Evolutionary conservation across 1,140 invertebrate genomes (phyloP).

Genomic region (Drosophila varians): DNA sequence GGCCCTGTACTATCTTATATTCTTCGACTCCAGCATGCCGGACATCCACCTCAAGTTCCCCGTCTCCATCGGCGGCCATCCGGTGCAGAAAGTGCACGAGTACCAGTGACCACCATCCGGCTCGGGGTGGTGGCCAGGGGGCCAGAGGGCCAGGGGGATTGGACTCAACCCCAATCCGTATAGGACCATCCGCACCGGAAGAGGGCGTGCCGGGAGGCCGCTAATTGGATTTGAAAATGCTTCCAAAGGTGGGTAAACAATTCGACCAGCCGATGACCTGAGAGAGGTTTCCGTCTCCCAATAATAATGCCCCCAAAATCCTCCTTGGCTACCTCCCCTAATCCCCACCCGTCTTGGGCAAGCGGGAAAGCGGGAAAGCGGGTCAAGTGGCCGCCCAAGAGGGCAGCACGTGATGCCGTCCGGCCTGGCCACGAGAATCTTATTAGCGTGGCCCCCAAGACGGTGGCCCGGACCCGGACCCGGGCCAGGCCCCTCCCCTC

Average conservation of each 20-base stretch:
- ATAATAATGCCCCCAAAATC: too few species aligned
- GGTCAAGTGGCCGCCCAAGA: slow-evolving; percentile 61
- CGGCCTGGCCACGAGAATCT: slow-evolving; percentile 43
- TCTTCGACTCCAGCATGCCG: slow-evolving; percentile 79
- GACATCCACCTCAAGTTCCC: slow-evolving; percentile 79
- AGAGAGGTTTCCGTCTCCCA: neutral
- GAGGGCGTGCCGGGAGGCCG: neutral
- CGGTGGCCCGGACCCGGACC: slow-evolving; percentile 18
- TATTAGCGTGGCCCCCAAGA: slow-evolving; percentile 69
- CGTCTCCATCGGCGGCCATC: slow-evolving; percentile 73
- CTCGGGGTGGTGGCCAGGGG: too few species aligned
- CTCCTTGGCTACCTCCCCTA: neutral
- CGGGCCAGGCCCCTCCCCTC: neutral
- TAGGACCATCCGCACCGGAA: too few species aligned
- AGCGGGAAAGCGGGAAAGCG: slow-evolving; percentile 33
- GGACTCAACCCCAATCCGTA: neutral
- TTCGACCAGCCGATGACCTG: neutral
- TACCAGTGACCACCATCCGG: slow-evolving; percentile 45
- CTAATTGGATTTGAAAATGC: slow-evolving; percentile 58
- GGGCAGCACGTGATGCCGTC: slow-evolving; percentile 54
- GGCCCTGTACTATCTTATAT: slow-evolving; percentile 71
- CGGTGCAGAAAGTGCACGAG: slow-evolving; percentile 77
- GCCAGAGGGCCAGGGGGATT: too few species aligned
- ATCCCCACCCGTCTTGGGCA: neutral
- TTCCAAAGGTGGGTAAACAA: slow-evolving; percentile 10